Conservation (phyloP, 2,797 vertebrate species). For the Sarcoramphus papa region DNA sequence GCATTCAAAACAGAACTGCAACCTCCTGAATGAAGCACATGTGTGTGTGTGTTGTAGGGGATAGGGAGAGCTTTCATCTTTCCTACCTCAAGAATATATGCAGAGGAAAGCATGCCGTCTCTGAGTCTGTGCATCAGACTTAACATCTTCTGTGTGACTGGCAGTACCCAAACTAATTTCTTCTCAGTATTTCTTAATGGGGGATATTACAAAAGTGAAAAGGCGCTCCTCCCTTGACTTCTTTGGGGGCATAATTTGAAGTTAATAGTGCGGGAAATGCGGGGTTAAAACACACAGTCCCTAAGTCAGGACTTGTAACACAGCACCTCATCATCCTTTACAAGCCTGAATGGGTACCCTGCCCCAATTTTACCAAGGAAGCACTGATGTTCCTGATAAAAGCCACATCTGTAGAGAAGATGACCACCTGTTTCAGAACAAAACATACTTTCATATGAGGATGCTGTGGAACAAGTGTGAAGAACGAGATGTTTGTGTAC, state of each 20-base stretch:
- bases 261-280: not conserved
- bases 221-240: not conserved
- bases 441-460: not conserved
- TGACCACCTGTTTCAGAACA: not conserved
- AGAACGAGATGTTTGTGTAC: not conserved
- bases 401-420: not conserved
- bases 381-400: not conserved
- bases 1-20: not conserved
- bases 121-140: not conserved
- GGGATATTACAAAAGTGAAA: not conserved
- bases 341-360: not conserved
- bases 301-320: not conserved
- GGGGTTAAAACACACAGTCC: not conserved
- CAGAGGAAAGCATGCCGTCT: not conserved
- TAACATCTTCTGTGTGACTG: not conserved
- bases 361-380: not conserved
- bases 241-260: not conserved
- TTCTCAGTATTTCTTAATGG: not conserved
- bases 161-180: not conserved
- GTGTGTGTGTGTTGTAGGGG: not conserved
- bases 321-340: not conserved
- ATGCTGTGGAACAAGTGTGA: not conserved
- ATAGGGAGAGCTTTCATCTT: not conserved
- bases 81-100: not conserved
- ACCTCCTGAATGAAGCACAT: fast-evolving